Percentiles rank a stretch among this genome's conserved stretches.
Conservation (phyloP, 2,113 vertebrate species). For the Anas platyrhynchos region DNA sequence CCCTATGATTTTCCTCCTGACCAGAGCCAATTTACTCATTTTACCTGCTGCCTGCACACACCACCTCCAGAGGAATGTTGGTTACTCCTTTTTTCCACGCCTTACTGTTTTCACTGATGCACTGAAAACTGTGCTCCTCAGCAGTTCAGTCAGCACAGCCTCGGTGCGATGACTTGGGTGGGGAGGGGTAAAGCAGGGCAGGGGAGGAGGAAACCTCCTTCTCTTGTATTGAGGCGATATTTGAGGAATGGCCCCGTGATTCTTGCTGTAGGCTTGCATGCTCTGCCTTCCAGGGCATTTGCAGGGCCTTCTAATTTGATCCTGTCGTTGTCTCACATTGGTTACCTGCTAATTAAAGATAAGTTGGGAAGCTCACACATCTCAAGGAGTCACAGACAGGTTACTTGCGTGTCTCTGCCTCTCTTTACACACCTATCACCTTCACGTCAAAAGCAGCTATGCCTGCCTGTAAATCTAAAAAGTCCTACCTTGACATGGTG, state of each 20-base stretch:
- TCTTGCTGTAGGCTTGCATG: background rate
- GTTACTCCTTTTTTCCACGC: background rate
- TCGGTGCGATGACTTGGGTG: background rate
- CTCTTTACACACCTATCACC: background rate
- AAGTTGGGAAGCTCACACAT: background rate
- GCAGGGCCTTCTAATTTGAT: background rate
- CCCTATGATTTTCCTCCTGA: background rate
- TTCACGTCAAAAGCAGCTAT: background rate
- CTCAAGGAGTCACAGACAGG: background rate
- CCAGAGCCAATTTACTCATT: background rate
- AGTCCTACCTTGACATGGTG: background rate
- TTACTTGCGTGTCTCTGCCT: background rate
- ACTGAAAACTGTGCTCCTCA: background rate
- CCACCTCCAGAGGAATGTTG: background rate
- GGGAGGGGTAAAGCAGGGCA: background rate
- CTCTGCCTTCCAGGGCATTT: background rate
- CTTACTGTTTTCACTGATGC: background rate
- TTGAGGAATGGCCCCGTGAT: background rate
- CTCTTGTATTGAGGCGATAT: background rate
- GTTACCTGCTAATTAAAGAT: background rate
- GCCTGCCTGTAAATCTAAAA: background rate
- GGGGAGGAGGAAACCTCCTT: background rate
- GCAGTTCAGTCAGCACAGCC: background rate
- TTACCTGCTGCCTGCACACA: background rate
- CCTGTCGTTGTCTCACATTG: background rate